Evolutionary conservation across 2,797 vertebrate genomes (phyloP).

Genomic region (Notolabrus celidotus): DNA sequence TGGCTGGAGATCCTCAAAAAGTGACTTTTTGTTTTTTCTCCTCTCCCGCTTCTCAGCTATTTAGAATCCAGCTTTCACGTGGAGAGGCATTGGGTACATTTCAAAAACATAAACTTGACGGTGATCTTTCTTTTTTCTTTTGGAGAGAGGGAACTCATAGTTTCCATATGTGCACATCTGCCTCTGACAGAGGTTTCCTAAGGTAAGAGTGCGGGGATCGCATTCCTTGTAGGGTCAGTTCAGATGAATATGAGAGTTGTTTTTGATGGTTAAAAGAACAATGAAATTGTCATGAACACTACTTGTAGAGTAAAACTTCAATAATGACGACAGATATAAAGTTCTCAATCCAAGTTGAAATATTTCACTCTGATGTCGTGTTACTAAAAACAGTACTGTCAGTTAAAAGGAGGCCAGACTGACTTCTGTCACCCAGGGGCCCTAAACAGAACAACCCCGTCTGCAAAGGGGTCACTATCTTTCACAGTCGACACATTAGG

Average conservation of each 20-base stretch:
- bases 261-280: background rate
- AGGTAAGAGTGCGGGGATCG: slow-evolving; percentile 26
- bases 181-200: slow-evolving; percentile 43
- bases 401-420: background rate
- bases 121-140: slow-evolving; percentile 19
- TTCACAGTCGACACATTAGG: slow-evolving; percentile 70
- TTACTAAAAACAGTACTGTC: background rate
- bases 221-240: slow-evolving; percentile 9
- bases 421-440: slow-evolving; percentile 35
- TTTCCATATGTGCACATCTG: slow-evolving; percentile 43
- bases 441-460: slow-evolving; percentile 50
- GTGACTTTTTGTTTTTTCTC: slow-evolving; percentile 36
- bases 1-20: slow-evolving; percentile 64
- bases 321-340: slow-evolving; percentile 3
- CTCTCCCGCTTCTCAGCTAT: slow-evolving; percentile 37
- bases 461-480: slow-evolving; percentile 50
- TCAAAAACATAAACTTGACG: slow-evolving; percentile 47
- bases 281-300: background rate
- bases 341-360: slow-evolving; percentile 1
- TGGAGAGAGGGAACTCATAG: background rate
- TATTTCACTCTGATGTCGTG: slow-evolving; percentile 2
- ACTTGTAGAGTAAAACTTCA: too few relatives aligned
- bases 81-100: slow-evolving; percentile 9
- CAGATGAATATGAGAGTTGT: slow-evolving; percentile 3
- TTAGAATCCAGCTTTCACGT: slow-evolving; percentile 43